Percentiles rank a stretch among this genome's conserved stretches.
These are phyloP conservation scores for Aphelinus atriplicis DNA, from an alignment of 1,140 invertebrate species.

Conservation along the genomic window DNA sequence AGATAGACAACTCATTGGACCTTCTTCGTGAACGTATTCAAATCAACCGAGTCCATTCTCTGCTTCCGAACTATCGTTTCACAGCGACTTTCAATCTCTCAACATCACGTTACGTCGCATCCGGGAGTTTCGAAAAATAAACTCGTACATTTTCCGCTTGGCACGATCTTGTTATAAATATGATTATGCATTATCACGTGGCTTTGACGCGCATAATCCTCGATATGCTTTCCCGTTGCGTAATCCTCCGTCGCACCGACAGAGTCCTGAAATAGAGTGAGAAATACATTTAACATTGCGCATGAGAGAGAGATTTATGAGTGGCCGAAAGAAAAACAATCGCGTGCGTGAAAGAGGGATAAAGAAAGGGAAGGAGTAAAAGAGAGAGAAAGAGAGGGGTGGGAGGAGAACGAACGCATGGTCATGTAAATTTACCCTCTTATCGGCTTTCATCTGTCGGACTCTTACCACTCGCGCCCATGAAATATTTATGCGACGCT, in stretches of 20 bases:
- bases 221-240: too few relatives aligned
- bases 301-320: background rate
- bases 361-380: too few relatives aligned
- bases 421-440: background rate
- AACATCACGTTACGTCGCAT: background rate
- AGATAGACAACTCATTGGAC: too few relatives aligned
- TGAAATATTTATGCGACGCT: background rate
- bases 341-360: too few relatives aligned
- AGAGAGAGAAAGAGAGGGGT: too few relatives aligned
- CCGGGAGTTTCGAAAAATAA: background rate
- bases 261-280: background rate
- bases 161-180: background rate
- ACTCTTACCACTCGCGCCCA: background rate
- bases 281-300: conserved; percentile 5
- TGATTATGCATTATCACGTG: background rate
- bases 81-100: background rate
- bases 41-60: too few relatives aligned
- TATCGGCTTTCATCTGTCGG: background rate
- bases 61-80: too few relatives aligned
- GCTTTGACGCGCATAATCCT: background rate
- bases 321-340: conserved; percentile 16
- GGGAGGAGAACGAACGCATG: background rate
- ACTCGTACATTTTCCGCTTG: background rate
- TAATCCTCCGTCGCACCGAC: too few relatives aligned
- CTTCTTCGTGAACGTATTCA: too few relatives aligned